Percentiles rank a stretch among this genome's conserved stretches.
Conservation (phyloP, 2,888 invertebrate genomes). For the Catocala fraxini region DNA sequence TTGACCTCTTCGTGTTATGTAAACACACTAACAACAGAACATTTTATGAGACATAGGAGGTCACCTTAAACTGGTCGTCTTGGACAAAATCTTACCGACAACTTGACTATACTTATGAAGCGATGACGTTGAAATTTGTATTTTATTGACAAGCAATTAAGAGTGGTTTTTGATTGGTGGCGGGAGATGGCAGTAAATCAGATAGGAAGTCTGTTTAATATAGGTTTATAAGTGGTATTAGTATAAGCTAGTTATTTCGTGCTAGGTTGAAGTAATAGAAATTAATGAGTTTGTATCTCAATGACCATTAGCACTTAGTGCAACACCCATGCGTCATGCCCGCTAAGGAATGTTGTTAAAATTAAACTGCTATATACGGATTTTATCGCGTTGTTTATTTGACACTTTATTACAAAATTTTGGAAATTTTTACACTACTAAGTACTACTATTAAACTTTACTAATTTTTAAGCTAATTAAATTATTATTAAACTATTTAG, state of each 20-base stretch:
- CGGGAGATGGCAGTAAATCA: slow-evolving; percentile 29
- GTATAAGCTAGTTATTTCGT: slow-evolving; percentile 22
- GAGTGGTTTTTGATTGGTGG: slow-evolving; percentile 28
- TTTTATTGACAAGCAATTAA: slow-evolving; percentile 23
- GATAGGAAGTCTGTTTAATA: slow-evolving; percentile 23
- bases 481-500: no score
- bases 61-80: slow-evolving; percentile 25
- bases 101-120: slow-evolving; percentile 51
- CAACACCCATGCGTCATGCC: no score
- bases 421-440: no score
- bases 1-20: slow-evolving; percentile 60
- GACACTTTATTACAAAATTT: no score
- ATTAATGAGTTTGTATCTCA: slow-evolving; percentile 1
- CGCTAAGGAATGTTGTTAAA: no score
- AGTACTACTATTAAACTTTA: no score
- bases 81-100: slow-evolving; percentile 62
- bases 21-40: slow-evolving; percentile 35
- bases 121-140: slow-evolving; percentile 25
- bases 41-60: slow-evolving; percentile 17
- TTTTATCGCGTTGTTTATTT: no score
- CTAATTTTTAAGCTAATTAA: no score
- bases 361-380: no score
- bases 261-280: slow-evolving; percentile 10
- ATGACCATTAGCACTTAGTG: background rate
- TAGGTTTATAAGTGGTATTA: slow-evolving; percentile 25